These are phyloP conservation scores for Cheiracanthium punctorium DNA, from an alignment of 2,888 invertebrate genomes.

Conservation along the genomic window DNA sequence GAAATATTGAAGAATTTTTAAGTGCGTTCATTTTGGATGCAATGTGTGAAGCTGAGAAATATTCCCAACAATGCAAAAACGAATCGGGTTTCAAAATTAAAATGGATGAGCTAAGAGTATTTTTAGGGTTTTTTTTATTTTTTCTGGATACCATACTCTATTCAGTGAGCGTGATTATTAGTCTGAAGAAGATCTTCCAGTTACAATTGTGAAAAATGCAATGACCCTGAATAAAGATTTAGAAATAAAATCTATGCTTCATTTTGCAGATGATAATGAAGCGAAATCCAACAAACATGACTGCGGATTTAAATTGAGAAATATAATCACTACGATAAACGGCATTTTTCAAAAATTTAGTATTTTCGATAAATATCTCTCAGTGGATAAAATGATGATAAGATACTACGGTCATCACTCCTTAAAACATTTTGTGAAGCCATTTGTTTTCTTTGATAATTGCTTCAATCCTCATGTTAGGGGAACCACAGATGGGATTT, in stretches of 20 bases:
- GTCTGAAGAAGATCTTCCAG: not conserved
- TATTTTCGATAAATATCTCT: conserved; percentile 24
- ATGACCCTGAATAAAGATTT: not conserved
- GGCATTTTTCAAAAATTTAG: not conserved
- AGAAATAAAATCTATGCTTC: conserved; percentile 3
- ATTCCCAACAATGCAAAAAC: conserved; percentile 19
- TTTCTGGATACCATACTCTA: conserved; percentile 21
- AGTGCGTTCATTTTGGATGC: not conserved
- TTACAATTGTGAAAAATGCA: not conserved
- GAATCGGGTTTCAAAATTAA: not conserved
- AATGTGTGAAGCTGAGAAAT: not conserved
- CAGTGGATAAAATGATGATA: conserved; percentile 6
- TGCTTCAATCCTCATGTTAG: no score
- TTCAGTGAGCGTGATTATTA: conserved; percentile 20
- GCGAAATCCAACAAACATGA: not conserved
- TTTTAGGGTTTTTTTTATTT: conserved; percentile 5
- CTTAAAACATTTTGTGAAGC: not conserved
- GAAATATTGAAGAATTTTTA: not conserved
- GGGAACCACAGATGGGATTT: no score
- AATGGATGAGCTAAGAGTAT: not conserved
- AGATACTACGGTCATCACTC: conserved; percentile 23
- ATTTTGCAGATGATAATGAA: not conserved
- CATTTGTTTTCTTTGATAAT: no score
- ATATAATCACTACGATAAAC: no score
- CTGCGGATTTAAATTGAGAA: not conserved